Base-by-base conservation (phyloP, 2,797 vertebrate species). In the Rhynchonycteris naso region DNA sequence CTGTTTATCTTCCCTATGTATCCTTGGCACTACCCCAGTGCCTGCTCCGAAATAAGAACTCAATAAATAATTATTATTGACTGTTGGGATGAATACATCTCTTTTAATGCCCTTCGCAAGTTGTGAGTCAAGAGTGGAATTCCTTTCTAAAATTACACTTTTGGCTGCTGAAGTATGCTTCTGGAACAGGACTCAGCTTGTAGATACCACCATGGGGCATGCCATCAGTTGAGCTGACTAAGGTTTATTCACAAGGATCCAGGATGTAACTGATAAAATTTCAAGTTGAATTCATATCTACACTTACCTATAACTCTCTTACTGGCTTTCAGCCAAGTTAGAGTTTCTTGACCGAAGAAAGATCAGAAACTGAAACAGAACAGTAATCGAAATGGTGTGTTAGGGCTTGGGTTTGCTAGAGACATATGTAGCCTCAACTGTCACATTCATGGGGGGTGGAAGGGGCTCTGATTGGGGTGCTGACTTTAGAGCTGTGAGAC, bases 381-480 rank as follows among this genome's bases (percentile, higher is more conserved):
- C 54, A 5, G 47, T 58, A 52, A 10, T 35, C 0, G 8, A 30
- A 33, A 26, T 1, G 58, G 9, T n/a, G 30, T 71, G 28, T 38
- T 5, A 2, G 0, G 16, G 65, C 47, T 30, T 11, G 7, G 47
- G 47, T 52, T 76, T n/a, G 33, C 30, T 58, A 13, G 74, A 28
- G 65, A 50, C 13, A 1, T 1, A 9, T n/a, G 16, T 9, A 2
- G 35, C 54, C 35, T 65, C 13, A 2, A 2, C 28, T 2, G 8
- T 43, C 63, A 8, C 14, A 0, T 16, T 66, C 30, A 0, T 3
- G 5, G 35, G 19, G 21, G 0, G 1, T 13, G 4, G 26, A 11
- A 14, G 58, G 52, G 38, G 58, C 21, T 47, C 35, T 50, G 59
- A 5, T 8, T 7, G 33, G 18, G 5, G 15, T 38, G 86, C 14